Conservation (phyloP, 1,140 invertebrate genomes). For the Delia radicum region DNA sequence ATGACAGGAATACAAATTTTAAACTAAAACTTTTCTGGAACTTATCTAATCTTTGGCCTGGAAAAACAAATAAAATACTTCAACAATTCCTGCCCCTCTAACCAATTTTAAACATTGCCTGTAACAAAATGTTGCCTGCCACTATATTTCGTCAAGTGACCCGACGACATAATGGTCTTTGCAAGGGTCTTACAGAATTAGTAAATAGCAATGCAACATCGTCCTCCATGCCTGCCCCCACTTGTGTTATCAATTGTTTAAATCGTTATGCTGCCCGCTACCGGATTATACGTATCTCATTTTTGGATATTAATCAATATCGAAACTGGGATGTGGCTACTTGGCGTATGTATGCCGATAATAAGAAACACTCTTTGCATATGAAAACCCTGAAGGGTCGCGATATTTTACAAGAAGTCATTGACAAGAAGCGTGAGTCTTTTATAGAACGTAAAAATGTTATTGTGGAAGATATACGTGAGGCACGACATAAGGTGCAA, state of each 20-base stretch:
- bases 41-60: neutral
- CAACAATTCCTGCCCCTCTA: neutral
- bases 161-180: slow-evolving; percentile 35
- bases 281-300: slow-evolving; percentile 51
- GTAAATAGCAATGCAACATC: slow-evolving; percentile 37
- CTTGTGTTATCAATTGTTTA: slow-evolving; percentile 44
- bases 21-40: neutral
- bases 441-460: slow-evolving; percentile 64
- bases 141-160: slow-evolving; percentile 47
- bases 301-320: slow-evolving; percentile 47
- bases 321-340: slow-evolving; percentile 48
- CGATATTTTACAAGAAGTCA: slow-evolving; percentile 59
- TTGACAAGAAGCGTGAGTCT: slow-evolving; percentile 62
- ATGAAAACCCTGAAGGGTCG: slow-evolving; percentile 54
- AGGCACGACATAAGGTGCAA: slow-evolving; percentile 66
- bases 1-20: neutral
- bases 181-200: slow-evolving; percentile 42
- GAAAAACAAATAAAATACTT: neutral
- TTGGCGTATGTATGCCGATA: slow-evolving; percentile 46
- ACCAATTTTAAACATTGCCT: neutral
- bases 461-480: slow-evolving; percentile 67
- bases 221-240: neutral
- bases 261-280: slow-evolving; percentile 51
- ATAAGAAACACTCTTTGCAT: slow-evolving; percentile 48
- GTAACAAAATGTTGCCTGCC: slow-evolving; percentile 42